phyloP scores from a whole-genome alignment of 2,113 vertebrate species.

The Acrocephalus kingi region DNA sequence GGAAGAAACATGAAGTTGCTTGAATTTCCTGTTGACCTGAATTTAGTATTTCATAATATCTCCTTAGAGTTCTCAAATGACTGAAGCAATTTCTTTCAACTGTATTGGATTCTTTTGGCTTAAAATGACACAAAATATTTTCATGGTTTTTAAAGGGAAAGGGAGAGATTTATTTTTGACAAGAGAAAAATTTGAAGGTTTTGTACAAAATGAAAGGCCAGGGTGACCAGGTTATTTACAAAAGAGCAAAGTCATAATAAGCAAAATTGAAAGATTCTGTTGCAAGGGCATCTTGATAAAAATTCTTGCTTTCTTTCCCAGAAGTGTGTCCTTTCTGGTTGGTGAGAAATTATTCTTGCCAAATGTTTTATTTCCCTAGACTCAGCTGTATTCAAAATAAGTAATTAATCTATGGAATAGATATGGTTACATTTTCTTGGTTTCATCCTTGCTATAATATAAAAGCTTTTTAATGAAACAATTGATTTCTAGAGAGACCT shows the following conservation, averaged over 20 bases:
- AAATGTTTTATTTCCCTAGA: neutral
- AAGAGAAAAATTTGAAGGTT: neutral
- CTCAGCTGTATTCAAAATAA: neutral
- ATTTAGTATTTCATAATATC: neutral
- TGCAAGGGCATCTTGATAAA: neutral
- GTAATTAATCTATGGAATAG: neutral
- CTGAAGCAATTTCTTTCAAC: neutral
- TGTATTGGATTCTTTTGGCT: accelerated
- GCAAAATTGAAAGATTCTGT: neutral
- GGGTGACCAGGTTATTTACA: neutral
- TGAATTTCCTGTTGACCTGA: neutral
- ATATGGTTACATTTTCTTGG: neutral
- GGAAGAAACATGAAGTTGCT: neutral
- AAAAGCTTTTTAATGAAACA: neutral
- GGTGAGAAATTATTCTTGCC: neutral
- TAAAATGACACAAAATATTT: neutral
- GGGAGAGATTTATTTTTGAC: neutral
- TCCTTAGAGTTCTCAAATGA: neutral
- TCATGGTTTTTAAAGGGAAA: neutral
- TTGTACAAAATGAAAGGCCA: neutral
- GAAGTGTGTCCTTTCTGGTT: neutral
- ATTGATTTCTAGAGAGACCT: neutral
- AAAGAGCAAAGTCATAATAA: neutral
- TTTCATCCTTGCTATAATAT: neutral
- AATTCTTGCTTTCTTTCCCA: neutral